These are phyloP conservation scores for Euphonia xanthogaster DNA, from an alignment of 2,797 vertebrate genomes.

Conservation along the genomic window DNA sequence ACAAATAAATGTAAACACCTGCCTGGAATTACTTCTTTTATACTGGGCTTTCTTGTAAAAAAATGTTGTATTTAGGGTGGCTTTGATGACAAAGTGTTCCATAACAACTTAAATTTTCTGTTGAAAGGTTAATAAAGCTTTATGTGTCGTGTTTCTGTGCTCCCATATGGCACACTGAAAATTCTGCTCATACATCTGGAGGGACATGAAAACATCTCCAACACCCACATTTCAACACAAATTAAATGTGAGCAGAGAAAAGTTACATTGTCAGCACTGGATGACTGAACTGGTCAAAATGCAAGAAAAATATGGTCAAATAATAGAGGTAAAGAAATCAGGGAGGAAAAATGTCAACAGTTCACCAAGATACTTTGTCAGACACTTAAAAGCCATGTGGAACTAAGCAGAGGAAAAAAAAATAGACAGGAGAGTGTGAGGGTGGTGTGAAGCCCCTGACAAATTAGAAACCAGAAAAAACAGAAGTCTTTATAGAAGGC, in stretches of 20 bases:
- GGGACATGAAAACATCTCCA: not conserved
- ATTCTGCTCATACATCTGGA: not conserved
- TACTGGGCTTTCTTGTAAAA: not conserved
- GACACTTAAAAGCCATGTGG: not conserved
- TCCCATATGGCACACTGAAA: not conserved
- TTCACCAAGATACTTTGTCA: not conserved
- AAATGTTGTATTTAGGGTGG: not conserved
- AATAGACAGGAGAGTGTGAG: not conserved
- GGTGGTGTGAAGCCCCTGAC: not conserved
- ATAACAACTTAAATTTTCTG: not conserved
- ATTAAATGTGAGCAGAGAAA: not conserved
- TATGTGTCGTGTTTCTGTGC: not conserved
- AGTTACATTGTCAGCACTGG: not conserved
- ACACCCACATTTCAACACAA: not conserved
- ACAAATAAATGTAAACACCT: not conserved
- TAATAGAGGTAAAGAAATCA: not conserved
- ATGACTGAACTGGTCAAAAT: not conserved
- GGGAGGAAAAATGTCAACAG: not conserved
- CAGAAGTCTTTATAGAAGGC: not conserved
- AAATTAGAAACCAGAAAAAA: not conserved
- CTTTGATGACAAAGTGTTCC: not conserved
- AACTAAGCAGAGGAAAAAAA: not conserved
- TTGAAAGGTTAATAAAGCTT: constrained; percentile 11
- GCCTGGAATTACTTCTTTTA: not conserved
- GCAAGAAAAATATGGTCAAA: not conserved